Conservation (phyloP, 2,888 invertebrate genomes). For the Tribolium freemani region DNA sequence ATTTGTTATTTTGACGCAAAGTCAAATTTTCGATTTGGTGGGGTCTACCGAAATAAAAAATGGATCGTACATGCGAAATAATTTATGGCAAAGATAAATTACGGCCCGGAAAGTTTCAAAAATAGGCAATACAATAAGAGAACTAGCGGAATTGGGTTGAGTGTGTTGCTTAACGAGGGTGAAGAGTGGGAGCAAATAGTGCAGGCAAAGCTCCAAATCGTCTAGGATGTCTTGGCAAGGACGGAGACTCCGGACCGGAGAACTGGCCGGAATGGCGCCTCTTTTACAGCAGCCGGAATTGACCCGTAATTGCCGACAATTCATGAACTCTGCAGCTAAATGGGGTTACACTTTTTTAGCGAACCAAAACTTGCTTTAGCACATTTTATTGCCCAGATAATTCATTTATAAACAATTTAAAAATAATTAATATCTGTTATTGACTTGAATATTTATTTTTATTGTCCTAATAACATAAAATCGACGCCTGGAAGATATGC, state of each 20-base stretch:
- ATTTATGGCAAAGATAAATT: slow-evolving; percentile 42
- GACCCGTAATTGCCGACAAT: slow-evolving; percentile 26
- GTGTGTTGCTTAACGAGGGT: slow-evolving; percentile 45
- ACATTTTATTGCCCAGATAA: too few species aligned
- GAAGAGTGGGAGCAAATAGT: slow-evolving; percentile 28
- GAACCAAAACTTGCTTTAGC: neutral
- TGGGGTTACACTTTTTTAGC: neutral
- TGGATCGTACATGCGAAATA: slow-evolving; percentile 25
- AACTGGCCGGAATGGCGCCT: slow-evolving; percentile 41
- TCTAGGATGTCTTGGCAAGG: slow-evolving; percentile 42
- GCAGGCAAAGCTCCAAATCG: slow-evolving; percentile 45
- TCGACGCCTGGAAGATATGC: neutral
- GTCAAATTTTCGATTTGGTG: slow-evolving; percentile 4
- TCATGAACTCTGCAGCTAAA: slow-evolving; percentile 7
- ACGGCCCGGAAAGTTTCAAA: slow-evolving; percentile 40
- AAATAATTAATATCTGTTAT: neutral
- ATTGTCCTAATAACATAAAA: neutral
- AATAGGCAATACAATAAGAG: slow-evolving; percentile 39
- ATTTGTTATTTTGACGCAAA: neutral
- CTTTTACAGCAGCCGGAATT: slow-evolving; percentile 32
- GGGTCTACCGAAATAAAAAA: slow-evolving; percentile 21
- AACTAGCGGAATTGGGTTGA: slow-evolving; percentile 41
- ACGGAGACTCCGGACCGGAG: slow-evolving; percentile 28
- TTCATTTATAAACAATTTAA: neutral
- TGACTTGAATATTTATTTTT: neutral